These are phyloP conservation scores for Atrina japonica DNA, from an alignment of 2,888 invertebrate species.

Conservation along the genomic window DNA sequence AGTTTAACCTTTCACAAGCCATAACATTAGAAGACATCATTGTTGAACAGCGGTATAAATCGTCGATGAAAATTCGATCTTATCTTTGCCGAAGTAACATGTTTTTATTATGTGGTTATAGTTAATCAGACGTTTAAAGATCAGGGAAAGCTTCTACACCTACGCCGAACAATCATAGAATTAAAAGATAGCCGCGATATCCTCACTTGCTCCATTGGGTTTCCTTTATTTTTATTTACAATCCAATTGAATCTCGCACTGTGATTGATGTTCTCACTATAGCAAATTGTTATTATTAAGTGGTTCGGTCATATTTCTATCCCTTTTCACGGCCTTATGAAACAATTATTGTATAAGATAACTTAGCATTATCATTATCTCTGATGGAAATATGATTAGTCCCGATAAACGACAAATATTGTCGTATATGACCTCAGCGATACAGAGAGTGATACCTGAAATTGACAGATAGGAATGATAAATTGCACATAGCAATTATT, in stretches of 20 bases:
- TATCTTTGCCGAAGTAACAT: slow-evolving; percentile 27
- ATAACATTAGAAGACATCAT: slow-evolving; percentile 6
- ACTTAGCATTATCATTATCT: too few relatives aligned
- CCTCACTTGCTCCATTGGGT: not conserved
- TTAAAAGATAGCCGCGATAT: slow-evolving; percentile 16
- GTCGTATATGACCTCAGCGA: too few relatives aligned
- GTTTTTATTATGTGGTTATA: slow-evolving; percentile 44
- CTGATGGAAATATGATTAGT: too few relatives aligned
- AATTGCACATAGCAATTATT: too few relatives aligned
- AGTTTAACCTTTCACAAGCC: too few relatives aligned
- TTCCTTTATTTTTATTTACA: slow-evolving; percentile 1
- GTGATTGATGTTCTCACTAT: slow-evolving; percentile 19
- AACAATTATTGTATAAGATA: too few relatives aligned
- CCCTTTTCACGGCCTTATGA: too few relatives aligned
- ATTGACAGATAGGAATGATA: too few relatives aligned
- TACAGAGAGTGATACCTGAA: too few relatives aligned
- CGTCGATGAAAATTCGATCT: slow-evolving; percentile 29
- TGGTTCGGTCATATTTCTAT: not conserved
- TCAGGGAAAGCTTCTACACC: slow-evolving; percentile 23
- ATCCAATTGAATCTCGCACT: slow-evolving; percentile 17
- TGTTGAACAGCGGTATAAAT: slow-evolving; percentile 18
- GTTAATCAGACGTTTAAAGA: slow-evolving; percentile 33
- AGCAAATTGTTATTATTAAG: slow-evolving; percentile 34
- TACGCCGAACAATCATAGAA: slow-evolving; percentile 13
- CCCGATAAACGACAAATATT: too few relatives aligned